Percentiles rank a stretch among this genome's conserved stretches.
Evolutionary conservation across 2,888 invertebrate species (phyloP).

Genomic region (Lycaena phlaeas): DNA sequence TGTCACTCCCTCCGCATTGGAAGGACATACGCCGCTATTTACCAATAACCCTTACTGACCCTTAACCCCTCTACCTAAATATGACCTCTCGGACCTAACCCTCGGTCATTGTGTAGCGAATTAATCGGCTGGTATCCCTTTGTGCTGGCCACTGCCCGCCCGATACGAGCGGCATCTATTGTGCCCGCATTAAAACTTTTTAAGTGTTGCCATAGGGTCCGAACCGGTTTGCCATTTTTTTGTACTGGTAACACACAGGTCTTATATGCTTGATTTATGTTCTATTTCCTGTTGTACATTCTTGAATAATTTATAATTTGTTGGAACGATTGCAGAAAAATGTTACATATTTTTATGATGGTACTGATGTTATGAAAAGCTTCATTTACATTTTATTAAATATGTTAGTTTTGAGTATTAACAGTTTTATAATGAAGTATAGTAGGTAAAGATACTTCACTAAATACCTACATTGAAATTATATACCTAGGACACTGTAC

Average conservation of each 20-base stretch:
- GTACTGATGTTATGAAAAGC: too few relatives aligned
- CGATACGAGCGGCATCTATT: slow-evolving; percentile 40
- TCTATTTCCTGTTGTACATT: slow-evolving; percentile 18
- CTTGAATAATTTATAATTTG: slow-evolving; percentile 13
- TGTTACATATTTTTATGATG: too few relatives aligned
- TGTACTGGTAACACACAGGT: slow-evolving; percentile 14
- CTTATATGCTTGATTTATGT: slow-evolving; percentile 17
- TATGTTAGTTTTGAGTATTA: too few relatives aligned
- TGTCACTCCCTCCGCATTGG: slow-evolving; percentile 53
- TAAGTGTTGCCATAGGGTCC: slow-evolving; percentile 50
- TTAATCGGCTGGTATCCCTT: slow-evolving; percentile 64
- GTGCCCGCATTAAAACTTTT: slow-evolving; percentile 62
- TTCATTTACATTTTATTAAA: too few relatives aligned
- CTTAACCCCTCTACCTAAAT: slow-evolving; percentile 68
- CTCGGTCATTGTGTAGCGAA: slow-evolving; percentile 58
- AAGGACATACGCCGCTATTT: slow-evolving; percentile 49
- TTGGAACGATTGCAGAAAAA: not conserved
- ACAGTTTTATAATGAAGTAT: too few relatives aligned
- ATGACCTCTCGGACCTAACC: slow-evolving; percentile 60
- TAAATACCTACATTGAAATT: too few relatives aligned
- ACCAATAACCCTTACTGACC: slow-evolving; percentile 61
- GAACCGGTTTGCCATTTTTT: slow-evolving; percentile 37
- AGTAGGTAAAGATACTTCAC: too few relatives aligned
- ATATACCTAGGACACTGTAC: too few relatives aligned
- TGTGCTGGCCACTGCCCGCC: slow-evolving; percentile 57